phyloP scores from a whole-genome alignment of 2,888 invertebrate genomes.

The Blastobasis adustella region DNA sequence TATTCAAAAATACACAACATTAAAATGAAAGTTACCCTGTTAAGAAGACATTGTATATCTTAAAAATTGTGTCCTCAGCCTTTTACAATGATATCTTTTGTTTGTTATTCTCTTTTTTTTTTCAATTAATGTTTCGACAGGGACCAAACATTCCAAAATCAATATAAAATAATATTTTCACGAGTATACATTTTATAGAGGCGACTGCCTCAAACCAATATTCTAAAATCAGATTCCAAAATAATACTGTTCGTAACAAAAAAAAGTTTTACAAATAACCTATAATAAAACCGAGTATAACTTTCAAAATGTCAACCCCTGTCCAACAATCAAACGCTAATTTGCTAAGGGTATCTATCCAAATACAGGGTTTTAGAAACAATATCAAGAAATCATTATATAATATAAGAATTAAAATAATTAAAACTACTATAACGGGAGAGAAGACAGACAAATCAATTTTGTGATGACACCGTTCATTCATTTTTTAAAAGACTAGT shows the following conservation, averaged over 20 bases:
- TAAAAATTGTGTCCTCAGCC: slow-evolving; percentile 73
- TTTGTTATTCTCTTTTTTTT: slow-evolving; percentile 40
- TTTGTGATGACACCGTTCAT: slow-evolving; percentile 25
- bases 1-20: slow-evolving; percentile 62
- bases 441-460: slow-evolving; percentile 35
- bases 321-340: slow-evolving; percentile 46
- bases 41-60: slow-evolving; percentile 72
- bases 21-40: slow-evolving; percentile 69
- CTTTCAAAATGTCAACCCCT: slow-evolving; percentile 30
- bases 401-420: slow-evolving; percentile 14
- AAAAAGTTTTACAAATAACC: too few relatives aligned
- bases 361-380: slow-evolving; percentile 56
- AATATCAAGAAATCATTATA: slow-evolving; percentile 15
- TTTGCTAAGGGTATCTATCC: slow-evolving; percentile 64
- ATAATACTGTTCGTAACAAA: too few relatives aligned
- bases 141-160: slow-evolving; percentile 21
- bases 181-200: neutral
- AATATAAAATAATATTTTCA: too few relatives aligned
- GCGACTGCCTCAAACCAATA: too few relatives aligned
- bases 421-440: slow-evolving; percentile 22
- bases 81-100: slow-evolving; percentile 68
- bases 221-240: too few relatives aligned
- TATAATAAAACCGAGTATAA: too few relatives aligned
- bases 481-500: slow-evolving; percentile 32
- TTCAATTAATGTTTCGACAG: slow-evolving; percentile 33